Evolutionary conservation across 1,140 invertebrate genomes (phyloP), one percentile per base, ranked within the genome.

Genomic region (Zophobas morio): DNA sequence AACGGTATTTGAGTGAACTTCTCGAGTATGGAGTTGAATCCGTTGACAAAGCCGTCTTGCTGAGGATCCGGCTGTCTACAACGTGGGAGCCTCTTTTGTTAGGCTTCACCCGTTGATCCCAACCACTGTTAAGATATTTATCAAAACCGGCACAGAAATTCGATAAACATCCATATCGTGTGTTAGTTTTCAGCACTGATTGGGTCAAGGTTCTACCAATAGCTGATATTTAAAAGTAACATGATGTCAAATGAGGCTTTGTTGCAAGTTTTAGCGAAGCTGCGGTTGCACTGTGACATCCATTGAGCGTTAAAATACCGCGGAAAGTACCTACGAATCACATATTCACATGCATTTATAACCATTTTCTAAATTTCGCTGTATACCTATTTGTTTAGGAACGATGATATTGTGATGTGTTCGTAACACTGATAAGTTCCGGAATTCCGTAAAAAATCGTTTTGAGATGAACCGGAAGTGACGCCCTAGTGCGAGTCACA

Each of bases 41-140:
- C 37, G 60, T 66, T 66, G 60, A 66, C 60, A 66, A 66, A 66
- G 60, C 60, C 60, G 60, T 6, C 60, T 37, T 66, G 60, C 60
- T 20, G 54, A 46, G 54, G 54, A 70, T 70, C 63, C 63, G 42
- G 63, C 63, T 51, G 33, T 54, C 42, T 60, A 39, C 33, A 60
- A 39, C 39, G 72, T 74, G 72, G 72, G 49, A 63, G 72, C 53
- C 72, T 60, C 49, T 74, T 74, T 56, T 57, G 72, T 57, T 74
- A 20, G 53, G 20, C 35, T 20, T 57, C 40, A 54, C 53, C 56
- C 72, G 53, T 72, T 72, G 70, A 72, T 72, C 70, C 51, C 70
- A 34, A 39, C 70, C 70, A 47, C 70, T 72, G 70, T 72, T 72
- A 72, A 72, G 70, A 72, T 72, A 72, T 72, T 72, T 72, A 72